Conservation (phyloP, 2,888 invertebrate species). For the Scelioninae gen. 2 region DNA sequence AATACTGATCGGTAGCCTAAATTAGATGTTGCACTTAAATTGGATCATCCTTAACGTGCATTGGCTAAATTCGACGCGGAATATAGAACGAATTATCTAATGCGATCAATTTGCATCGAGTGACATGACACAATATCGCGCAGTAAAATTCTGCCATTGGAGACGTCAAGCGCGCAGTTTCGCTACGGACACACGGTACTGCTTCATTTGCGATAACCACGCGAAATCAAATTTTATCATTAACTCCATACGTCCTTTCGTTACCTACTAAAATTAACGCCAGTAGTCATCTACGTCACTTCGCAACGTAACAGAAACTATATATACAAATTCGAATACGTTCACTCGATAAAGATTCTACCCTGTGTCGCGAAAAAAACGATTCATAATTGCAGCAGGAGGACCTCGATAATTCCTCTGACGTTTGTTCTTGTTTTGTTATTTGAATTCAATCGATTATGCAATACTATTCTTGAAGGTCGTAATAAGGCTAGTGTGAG, state of each 20-base stretch:
- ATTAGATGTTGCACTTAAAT: slow-evolving; percentile 12
- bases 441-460: no score
- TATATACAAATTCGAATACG: no score
- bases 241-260: slow-evolving; percentile 9
- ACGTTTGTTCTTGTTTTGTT: no score
- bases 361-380: no score
- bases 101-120: slow-evolving; percentile 25
- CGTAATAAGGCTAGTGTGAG: no score
- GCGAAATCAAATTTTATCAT: slow-evolving; percentile 26
- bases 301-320: no score
- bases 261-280: slow-evolving; percentile 26
- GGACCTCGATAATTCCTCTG: no score
- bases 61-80: slow-evolving; percentile 27
- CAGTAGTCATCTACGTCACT: no score
- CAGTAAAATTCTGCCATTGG: slow-evolving; percentile 38
- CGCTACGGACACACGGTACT: slow-evolving; percentile 26
- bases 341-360: no score
- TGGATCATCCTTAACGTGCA: slow-evolving; percentile 6
- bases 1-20: no score
- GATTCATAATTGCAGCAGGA: no score
- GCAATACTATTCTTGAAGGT: no score
- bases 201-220: slow-evolving; percentile 23
- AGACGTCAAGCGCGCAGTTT: slow-evolving; percentile 39
- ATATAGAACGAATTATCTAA: slow-evolving; percentile 41
- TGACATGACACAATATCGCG: slow-evolving; percentile 30